phyloP scores from a whole-genome alignment of 2,113 vertebrate genomes.

The Brienomyrus brachyistius region DNA sequence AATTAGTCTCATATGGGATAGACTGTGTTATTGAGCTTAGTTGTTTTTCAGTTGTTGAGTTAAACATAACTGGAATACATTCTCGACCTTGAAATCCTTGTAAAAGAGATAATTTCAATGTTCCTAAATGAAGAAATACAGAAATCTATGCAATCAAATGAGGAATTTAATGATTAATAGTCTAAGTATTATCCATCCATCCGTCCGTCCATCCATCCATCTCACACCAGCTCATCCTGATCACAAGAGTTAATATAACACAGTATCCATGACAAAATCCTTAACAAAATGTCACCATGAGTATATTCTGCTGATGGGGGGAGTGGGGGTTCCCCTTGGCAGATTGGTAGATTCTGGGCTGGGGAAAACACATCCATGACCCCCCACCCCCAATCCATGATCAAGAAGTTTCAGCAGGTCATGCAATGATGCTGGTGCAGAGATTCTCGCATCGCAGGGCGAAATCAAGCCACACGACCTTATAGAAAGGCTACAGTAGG shows the following conservation, averaged over 20 bases:
- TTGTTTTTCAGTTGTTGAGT: background rate
- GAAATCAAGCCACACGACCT: background rate
- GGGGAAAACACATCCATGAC: background rate
- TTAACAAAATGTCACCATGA: background rate
- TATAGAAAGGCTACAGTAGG: background rate
- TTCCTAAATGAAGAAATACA: background rate
- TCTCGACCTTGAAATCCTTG: background rate
- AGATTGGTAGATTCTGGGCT: background rate
- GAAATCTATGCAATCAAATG: background rate
- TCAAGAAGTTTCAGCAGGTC: background rate
- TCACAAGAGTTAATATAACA: background rate
- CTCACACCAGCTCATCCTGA: background rate
- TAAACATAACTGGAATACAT: background rate
- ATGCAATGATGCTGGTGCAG: background rate
- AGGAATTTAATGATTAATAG: background rate
- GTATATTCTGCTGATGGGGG: background rate
- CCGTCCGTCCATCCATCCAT: background rate
- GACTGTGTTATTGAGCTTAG: background rate
- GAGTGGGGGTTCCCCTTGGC: background rate
- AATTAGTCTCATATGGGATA: background rate
- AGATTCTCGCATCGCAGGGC: background rate
- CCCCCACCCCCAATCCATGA: background rate
- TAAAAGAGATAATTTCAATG: background rate
- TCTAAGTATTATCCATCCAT: background rate
- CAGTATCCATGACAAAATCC: background rate